Evolutionary conservation across 2,797 vertebrate species (phyloP).

Genomic region (Catamblyrhynchus diadema): DNA sequence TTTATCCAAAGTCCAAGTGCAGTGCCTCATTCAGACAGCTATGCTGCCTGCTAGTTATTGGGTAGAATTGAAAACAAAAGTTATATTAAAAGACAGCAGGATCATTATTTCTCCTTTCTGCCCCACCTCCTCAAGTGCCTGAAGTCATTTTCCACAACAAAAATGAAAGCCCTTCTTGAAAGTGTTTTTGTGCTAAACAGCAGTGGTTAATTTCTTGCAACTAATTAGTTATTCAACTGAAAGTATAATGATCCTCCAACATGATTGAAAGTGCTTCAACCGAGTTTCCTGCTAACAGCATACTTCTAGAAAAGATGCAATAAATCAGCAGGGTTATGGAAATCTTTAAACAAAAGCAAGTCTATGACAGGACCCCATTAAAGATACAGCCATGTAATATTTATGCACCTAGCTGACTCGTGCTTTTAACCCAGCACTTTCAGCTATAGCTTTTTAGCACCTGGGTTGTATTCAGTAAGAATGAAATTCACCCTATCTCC

Average conservation of each 20-base stretch:
- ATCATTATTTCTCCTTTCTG: slow-evolving; percentile 23
- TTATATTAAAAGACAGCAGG: slow-evolving; percentile 35
- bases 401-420: slow-evolving; percentile 18
- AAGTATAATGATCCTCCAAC: slow-evolving; percentile 57
- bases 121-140: background rate
- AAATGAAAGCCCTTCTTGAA: slow-evolving; percentile 39
- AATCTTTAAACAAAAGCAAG: slow-evolving; percentile 46
- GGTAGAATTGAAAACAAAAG: slow-evolving; percentile 40
- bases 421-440: slow-evolving; percentile 58
- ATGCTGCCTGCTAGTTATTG: background rate
- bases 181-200: slow-evolving; percentile 36
- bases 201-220: slow-evolving; percentile 53
- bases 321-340: slow-evolving; percentile 62
- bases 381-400: background rate
- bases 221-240: slow-evolving; percentile 63
- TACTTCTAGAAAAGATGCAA: slow-evolving; percentile 28
- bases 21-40: background rate
- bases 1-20: background rate
- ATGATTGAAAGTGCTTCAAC: slow-evolving; percentile 57
- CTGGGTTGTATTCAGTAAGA: background rate
- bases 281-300: slow-evolving; percentile 44
- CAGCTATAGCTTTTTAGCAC: slow-evolving; percentile 36
- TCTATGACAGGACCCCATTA: slow-evolving; percentile 35
- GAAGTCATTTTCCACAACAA: slow-evolving; percentile 52
- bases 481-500: background rate